A percentile compares a stretch with the other conserved stretches of the same genome.
Conservation (phyloP, 2,888 invertebrate genomes). For the Epistrophe grossulariae region DNA sequence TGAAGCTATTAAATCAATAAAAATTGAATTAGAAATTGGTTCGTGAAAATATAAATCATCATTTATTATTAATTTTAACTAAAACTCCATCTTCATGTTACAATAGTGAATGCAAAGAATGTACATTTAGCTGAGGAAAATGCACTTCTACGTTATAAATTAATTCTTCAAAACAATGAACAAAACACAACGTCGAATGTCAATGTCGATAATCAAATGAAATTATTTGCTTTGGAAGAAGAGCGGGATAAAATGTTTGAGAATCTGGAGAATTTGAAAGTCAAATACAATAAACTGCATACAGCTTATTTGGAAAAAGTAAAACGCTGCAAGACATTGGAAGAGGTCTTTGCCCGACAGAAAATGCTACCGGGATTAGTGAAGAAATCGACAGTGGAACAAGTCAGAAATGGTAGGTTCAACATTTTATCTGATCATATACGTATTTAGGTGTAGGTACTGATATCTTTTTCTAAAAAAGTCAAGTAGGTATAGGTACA, state of each 20-base stretch:
- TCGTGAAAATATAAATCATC: background rate
- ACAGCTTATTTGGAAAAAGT: constrained; percentile 80
- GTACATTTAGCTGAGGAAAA: constrained; percentile 80
- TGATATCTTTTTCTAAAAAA: no score
- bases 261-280: constrained; percentile 79
- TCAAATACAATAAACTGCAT: constrained; percentile 81
- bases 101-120: constrained; percentile 79
- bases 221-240: constrained; percentile 79
- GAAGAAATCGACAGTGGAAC: constrained; percentile 78
- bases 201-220: constrained; percentile 79
- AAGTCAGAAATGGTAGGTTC: constrained; percentile 16
- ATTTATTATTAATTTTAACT: background rate
- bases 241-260: constrained; percentile 80
- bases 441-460: no score
- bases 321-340: constrained; percentile 80
- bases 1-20: constrained; percentile 47
- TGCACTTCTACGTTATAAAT: constrained; percentile 78
- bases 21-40: constrained; percentile 63
- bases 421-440: background rate
- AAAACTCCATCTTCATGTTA: background rate
- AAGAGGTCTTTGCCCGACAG: constrained; percentile 80
- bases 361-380: constrained; percentile 81
- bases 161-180: constrained; percentile 77
- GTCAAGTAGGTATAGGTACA: no score
- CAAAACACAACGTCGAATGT: constrained; percentile 77